Base-by-base conservation (phyloP, 2,113 vertebrate species). In the Montifringilla adamsi region DNA sequence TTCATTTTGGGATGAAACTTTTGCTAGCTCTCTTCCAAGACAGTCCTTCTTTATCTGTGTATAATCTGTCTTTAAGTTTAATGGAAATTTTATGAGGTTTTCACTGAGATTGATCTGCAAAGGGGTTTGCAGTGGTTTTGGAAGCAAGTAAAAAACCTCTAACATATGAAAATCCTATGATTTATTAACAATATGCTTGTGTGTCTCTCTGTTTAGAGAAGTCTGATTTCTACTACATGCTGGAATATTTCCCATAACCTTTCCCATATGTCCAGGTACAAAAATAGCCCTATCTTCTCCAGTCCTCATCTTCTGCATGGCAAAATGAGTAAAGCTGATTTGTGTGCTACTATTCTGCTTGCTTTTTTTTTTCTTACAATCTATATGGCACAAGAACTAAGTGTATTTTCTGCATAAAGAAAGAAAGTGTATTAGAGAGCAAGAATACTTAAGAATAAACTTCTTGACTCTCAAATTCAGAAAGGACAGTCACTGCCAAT, bases 391-490 rank as follows among this genome's bases (percentile, higher is more conserved):
- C 8, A 87, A 82, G 15, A 33, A n/a, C 70, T 44, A 30, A 15
- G 4, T 55, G 11, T 64, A 80, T 55, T 93, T 84, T 85, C 47
- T 74, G 21, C 12, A n/a, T 52, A 69, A 27, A 33, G 31, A 92
- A 90, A 86, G 3, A 60, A 97, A 87, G 31, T 70, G 7, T n/a
- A 46, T 91, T 83, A 95, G n/a, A 96, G 78, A 92, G 27, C 49
- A 94, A 90, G 31, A 81, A 96, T 76, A 86, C 26, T 87, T 88
- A 47, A 37, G 50, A 95, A 94, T 75, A 91, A 93, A 90, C 84
- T 89, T 94, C 62, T 62, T 58, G 31, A 75, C 49, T 58, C 58
- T 94, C 64, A 93, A 87, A 89, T 96, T 97, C 46, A 91, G 89
- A 96, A 94, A 83, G 69, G 35, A 28, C 46, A 81, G 27, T 94